These are phyloP conservation scores for Drosophila colorata DNA, from an alignment of 2,888 invertebrate genomes.

Conservation along the genomic window DNA sequence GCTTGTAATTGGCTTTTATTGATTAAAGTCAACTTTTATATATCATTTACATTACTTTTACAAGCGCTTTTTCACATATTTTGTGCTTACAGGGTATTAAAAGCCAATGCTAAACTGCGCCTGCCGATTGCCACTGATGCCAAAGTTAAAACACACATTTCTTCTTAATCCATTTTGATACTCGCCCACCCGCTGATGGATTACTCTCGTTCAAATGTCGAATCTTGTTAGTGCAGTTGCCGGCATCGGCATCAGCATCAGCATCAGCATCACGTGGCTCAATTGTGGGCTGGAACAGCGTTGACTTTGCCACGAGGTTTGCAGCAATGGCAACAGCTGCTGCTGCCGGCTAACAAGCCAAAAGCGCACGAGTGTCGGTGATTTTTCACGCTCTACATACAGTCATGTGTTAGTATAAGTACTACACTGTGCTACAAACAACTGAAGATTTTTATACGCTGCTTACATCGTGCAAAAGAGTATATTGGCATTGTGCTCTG, in stretches of 20 bases:
- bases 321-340: conserved; percentile 61
- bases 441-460: not conserved
- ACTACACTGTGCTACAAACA: conserved; percentile 22
- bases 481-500: too few relatives aligned
- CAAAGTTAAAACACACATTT: conserved; percentile 48
- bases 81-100: conserved; percentile 12
- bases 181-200: conserved; percentile 67
- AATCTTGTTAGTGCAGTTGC: conserved; percentile 67
- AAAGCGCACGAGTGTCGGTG: conserved; percentile 55
- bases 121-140: conserved; percentile 55
- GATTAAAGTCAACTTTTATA: too few relatives aligned
- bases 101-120: conserved; percentile 11
- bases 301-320: conserved; percentile 29
- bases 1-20: too few relatives aligned
- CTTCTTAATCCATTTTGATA: conserved; percentile 73
- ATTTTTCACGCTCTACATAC: conserved; percentile 73
- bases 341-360: conserved; percentile 60
- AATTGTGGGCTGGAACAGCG: conserved; percentile 37
- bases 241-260: conserved; percentile 12
- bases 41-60: too few relatives aligned
- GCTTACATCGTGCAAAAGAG: too few relatives aligned
- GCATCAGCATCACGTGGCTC: conserved; percentile 27
- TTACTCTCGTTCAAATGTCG: conserved; percentile 77
- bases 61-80: too few relatives aligned
- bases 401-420: conserved; percentile 21